Evolutionary conservation across 2,888 invertebrate genomes (phyloP), one percentile per base, ranked within the genome.

Genomic region (Stratiomys singularior): DNA sequence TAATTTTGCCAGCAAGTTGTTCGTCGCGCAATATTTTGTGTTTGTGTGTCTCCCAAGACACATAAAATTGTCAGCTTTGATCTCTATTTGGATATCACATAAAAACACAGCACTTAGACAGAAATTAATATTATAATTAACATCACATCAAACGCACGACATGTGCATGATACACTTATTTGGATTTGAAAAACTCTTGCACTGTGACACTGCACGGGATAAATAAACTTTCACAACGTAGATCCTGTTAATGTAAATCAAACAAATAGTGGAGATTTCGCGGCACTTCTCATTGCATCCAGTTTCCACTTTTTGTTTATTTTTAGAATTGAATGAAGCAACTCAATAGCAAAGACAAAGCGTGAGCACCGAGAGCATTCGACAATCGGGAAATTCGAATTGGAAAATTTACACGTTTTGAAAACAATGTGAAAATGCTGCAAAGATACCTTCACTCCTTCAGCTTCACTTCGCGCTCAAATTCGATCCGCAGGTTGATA

Each of bases 321-420:
- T 78, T 78, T 76, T 78, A 78, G 78, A 78, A 78, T 76, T 72
- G 76, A 77, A 78, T 78, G 78, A 78, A 78, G 64, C 71, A 52
- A 52, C n/a, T 52, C 52, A n/a, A 52, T 18, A 15, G 52, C 76
- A 58, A 46, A 69, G 47, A 47, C 47, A 47, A 28, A 37, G 66
- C 30, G 37, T 37, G 66, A 66, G 18, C 66, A 11, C 15, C 30
- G 64, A 72, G 25, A 28, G 25, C 5, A 28, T 64, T 60, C 25
- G 28, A 15, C 28, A 18, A 60, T 60, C 21, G 60, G 18, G 60
- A 52, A 52, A 52, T 52, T n/a, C 64, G 28, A 1, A 2, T 5
- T 28, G 64, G 64, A 64, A 27, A 64, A 28, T 30, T n/a, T n/a
- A n/a, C n/a, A 64, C 52, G 37, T 37, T 37, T 52, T 52, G 18